Conservation (phyloP, 2,113 vertebrate genomes). For the Canis aureus region DNA sequence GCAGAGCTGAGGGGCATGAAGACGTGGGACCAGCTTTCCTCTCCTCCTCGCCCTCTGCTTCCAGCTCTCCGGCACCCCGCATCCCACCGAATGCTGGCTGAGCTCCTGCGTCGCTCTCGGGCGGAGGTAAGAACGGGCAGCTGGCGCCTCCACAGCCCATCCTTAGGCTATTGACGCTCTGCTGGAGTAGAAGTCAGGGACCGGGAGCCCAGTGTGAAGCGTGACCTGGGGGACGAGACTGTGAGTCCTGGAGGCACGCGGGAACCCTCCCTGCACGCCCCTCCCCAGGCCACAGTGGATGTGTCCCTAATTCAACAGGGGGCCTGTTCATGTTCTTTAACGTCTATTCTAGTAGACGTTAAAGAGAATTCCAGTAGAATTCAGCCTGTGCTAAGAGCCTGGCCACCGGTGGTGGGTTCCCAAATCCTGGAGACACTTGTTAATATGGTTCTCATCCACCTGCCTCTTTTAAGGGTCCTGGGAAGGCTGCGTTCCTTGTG, state of each 20-base stretch:
- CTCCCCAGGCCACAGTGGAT: neutral
- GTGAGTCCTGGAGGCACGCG: slow-evolving; percentile 26
- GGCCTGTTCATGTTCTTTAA: neutral
- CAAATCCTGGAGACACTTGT: neutral
- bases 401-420: neutral
- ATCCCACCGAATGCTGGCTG: neutral
- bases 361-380: neutral
- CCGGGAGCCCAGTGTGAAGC: slow-evolving; percentile 95
- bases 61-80: slow-evolving; percentile 9
- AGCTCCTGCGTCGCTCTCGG: slow-evolving; percentile 7
- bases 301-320: neutral
- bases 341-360: neutral
- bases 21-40: slow-evolving; percentile 52
- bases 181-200: slow-evolving; percentile 96
- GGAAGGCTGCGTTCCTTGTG: neutral
- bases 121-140: slow-evolving; percentile 73
- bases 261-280: neutral
- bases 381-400: neutral
- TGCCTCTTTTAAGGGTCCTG: neutral
- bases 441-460: neutral
- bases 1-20: neutral
- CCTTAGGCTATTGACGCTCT: slow-evolving; percentile 89
- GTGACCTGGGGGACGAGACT: slow-evolving; percentile 90
- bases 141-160: slow-evolving; percentile 56
- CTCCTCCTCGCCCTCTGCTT: slow-evolving; percentile 42